These are phyloP conservation scores for Ormia ochracea DNA, from an alignment of 2,888 invertebrate species.

Conservation along the genomic window DNA sequence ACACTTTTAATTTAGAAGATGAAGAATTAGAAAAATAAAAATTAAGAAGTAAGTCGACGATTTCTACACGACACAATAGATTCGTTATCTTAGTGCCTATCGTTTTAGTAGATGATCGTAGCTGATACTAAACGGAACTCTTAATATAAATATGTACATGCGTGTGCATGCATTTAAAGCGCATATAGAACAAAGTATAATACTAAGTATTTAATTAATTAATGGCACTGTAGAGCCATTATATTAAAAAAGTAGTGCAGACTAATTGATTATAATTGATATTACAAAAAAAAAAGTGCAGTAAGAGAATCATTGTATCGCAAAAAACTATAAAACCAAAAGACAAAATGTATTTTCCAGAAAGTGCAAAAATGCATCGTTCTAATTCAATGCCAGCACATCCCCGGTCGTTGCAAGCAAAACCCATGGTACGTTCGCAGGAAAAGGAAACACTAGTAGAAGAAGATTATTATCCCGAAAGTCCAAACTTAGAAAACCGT, in stretches of 20 bases:
- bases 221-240: conserved; percentile 54
- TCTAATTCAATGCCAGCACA: conserved; percentile 76
- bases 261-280: conserved; percentile 68
- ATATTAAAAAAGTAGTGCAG: not conserved
- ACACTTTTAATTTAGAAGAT: conserved; percentile 10
- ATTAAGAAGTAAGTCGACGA: conserved; percentile 1
- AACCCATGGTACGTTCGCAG: conserved; percentile 71
- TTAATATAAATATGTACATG: not conserved
- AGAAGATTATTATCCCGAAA: conserved; percentile 72
- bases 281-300: conserved; percentile 10
- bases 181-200: not conserved
- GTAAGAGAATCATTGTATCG: conserved; percentile 11
- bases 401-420: conserved; percentile 70
- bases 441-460: conserved; percentile 73
- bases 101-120: conserved; percentile 46
- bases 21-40: not conserved
- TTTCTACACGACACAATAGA: conserved; percentile 29
- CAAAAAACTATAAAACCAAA: conserved; percentile 8
- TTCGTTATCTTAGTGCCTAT: conserved; percentile 37
- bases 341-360: conserved; percentile 54
- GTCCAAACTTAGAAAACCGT: conserved; percentile 67
- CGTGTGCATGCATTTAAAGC: not conserved
- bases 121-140: conserved; percentile 51
- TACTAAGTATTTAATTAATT: conserved; percentile 60
- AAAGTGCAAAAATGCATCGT: conserved; percentile 68